Base-by-base conservation (phyloP, 2,797 vertebrate species). In the Xiphorhynchus erythropygius region DNA sequence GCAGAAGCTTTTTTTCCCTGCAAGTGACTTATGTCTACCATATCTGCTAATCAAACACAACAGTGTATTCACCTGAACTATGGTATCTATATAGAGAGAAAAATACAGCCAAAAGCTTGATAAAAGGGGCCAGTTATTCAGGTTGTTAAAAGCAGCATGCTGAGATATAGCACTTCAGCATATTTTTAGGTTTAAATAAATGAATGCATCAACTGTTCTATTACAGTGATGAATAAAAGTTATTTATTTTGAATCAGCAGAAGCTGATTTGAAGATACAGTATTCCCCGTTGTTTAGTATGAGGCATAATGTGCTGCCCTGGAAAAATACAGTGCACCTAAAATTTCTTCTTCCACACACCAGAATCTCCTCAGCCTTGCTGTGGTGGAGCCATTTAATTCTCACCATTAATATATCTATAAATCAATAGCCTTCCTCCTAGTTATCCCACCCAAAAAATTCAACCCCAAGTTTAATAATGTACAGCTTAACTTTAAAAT, bases 101-200 rank as follows among this genome's bases (percentile, higher is more conserved):
- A 90, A 84, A 88, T 70, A 79, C 15, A 82, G 37, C 28, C 84
- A 70, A 88, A 90, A 94, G 52, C 77, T 78, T 86, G 77, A 90
- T 46, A 89, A 90, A 92, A 92, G 64, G 57, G 57, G 52, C 46
- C 11, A 24, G 60, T 74, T 80, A 73, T n/a, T 76, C 82, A 92
- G n/a, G 62, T 9, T 56, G 28, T 56, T 88, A 92, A 47, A 95
- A 56, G 74, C 81, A 94, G 33, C 87, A 65, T 30, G 57, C 63
- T 68, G 79, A 91, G 63, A 87, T 49, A 78, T 1, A 59, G 57
- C 47, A 86, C 44, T 83, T 86, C 46, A 69, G 57, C 60, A 74
- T 59, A 88, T 78, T 93, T 91, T 91, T 81, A 82, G 73, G 55
- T 76, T 93, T 92, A 96, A 97, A 71, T 44, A 81, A 92, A 95